Evolutionary conservation across 35 echinoderm and acorn worm species (phyloP), one percentile per base, ranked within the genome.

Genomic region (Stichopus chloronotus): DNA sequence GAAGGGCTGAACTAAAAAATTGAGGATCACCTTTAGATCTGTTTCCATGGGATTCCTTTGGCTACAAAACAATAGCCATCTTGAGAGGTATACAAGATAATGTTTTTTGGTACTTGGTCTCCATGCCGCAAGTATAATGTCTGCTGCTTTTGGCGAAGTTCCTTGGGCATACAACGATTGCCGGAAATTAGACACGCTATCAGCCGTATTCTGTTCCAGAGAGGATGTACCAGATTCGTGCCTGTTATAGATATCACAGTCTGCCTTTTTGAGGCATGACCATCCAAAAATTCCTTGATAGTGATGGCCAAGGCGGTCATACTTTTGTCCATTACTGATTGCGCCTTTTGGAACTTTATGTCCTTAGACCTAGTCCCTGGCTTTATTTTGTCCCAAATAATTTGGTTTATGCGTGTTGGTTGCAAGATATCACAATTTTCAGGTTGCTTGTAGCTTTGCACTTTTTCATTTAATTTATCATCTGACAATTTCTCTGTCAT

Each of bases 381-480:
- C n/a, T n/a, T n/a, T n/a, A n/a, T n/a, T n/a, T n/a, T n/a, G n/a
- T n/a, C n/a, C n/a, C n/a, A n/a, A n/a, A n/a, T n/a, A n/a, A n/a
- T n/a, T 56, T 90, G 58, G 87, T 90, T 90, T 13, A 90, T 56
- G 23, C 59, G 87, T 22, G 87, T 76, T 21, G 65, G 58, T 74
- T 63, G 58, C 65, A 80, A 43, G 78, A 43, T 9, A 80, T 80
- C 78, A 80, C 78, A n/a, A n/a, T n/a, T n/a, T n/a, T n/a, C n/a
- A n/a, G n/a, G n/a, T n/a, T n/a, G n/a, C n/a, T n/a, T n/a, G n/a
- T n/a, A n/a, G n/a, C n/a, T n/a, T n/a, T n/a, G n/a, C n/a, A n/a
- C n/a, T n/a, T n/a, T n/a, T n/a, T 80, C 78, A 80, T 80, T 80
- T 9, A 80, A 23, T 43, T 80, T 80, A 20, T 43, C 78, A 80